phyloP scores from a whole-genome alignment of 2,113 vertebrate genomes.

The Prunella himalayana region DNA sequence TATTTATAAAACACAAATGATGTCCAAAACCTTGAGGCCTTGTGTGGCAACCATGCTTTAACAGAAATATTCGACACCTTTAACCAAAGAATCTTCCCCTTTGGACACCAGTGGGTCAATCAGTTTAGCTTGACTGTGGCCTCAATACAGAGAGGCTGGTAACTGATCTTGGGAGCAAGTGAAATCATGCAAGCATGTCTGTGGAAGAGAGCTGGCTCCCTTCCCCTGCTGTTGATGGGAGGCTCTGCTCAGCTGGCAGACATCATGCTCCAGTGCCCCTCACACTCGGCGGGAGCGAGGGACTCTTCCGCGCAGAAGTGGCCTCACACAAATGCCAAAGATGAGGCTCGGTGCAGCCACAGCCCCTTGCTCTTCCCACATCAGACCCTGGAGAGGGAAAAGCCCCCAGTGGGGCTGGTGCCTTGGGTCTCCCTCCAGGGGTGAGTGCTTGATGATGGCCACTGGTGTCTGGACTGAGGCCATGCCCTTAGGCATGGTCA shows the following conservation, averaged over 20 bases:
- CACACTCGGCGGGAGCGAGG: neutral
- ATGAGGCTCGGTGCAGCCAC: rapidly evolving
- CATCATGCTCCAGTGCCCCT: neutral
- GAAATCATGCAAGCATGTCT: neutral
- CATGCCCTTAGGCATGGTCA: neutral
- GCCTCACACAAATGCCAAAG: neutral
- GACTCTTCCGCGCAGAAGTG: neutral
- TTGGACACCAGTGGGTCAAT: neutral
- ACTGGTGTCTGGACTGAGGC: neutral
- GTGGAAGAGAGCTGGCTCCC: neutral
- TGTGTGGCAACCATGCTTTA: neutral
- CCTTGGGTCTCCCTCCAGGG: neutral
- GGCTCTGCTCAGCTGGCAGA: neutral
- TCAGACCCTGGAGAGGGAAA: neutral
- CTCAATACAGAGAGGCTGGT: neutral
- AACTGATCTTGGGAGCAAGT: neutral
- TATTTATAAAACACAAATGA: neutral
- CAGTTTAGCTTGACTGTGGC: neutral
- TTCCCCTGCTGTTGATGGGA: neutral
- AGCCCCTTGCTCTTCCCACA: neutral
- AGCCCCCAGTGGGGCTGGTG: too few relatives aligned
- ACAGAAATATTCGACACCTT: neutral
- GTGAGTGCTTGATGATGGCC: neutral
- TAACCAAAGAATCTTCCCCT: neutral
- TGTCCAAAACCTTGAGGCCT: neutral